Evolutionary conservation across 2,113 vertebrate genomes (phyloP).

Genomic region (Strigops habroptila): DNA sequence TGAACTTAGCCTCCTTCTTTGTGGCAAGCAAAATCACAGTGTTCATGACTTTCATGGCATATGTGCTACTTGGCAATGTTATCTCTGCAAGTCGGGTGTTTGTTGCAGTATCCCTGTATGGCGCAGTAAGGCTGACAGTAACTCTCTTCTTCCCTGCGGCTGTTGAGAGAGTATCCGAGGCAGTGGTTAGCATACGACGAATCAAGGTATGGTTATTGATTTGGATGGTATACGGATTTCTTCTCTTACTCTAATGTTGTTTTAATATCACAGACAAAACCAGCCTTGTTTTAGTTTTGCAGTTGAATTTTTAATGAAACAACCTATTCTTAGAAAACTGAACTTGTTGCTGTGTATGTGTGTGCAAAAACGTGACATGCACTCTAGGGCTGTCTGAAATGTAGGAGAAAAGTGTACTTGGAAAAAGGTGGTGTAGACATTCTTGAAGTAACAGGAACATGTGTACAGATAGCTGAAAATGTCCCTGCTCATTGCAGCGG

Average conservation of each 20-base stretch:
- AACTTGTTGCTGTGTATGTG: accelerated
- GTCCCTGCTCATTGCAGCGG: not conserved
- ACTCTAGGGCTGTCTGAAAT: not conserved
- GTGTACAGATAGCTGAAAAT: not conserved
- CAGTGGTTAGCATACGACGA: slow-evolving; percentile 86
- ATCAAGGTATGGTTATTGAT: slow-evolving; percentile 79
- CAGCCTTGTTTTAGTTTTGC: not conserved
- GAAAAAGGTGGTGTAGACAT: not conserved
- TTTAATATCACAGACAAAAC: not conserved
- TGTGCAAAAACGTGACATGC: accelerated
- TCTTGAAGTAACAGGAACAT: not conserved
- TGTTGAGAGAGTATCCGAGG: slow-evolving; percentile 86
- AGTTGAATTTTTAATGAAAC: not conserved
- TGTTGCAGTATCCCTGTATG: slow-evolving; percentile 85
- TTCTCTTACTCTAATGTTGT: not conserved
- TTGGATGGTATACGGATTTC: not conserved
- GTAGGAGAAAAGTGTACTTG: not conserved
- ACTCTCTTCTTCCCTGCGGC: slow-evolving; percentile 93
- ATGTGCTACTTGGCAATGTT: slow-evolving; percentile 82
- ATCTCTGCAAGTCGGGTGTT: slow-evolving; percentile 89
- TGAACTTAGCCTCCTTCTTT: slow-evolving; percentile 95
- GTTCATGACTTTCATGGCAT: slow-evolving; percentile 88
- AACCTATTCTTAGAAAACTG: not conserved
- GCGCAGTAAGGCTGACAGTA: slow-evolving; percentile 86
- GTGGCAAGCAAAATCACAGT: slow-evolving; percentile 90